Evolutionary conservation across 2,888 invertebrate species (phyloP).

Genomic region (Tipula helvola): DNA sequence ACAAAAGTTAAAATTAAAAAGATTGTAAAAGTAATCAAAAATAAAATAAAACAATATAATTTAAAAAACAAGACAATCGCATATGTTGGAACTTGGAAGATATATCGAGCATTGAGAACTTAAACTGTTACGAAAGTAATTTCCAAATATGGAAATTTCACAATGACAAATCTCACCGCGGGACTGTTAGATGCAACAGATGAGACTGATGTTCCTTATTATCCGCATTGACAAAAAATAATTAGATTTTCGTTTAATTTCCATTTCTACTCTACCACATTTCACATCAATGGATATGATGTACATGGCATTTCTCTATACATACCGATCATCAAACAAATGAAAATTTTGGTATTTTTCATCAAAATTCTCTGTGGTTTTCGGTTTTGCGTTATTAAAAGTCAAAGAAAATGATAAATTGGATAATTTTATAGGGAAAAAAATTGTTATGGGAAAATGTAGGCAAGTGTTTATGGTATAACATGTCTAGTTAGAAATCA

Average conservation of each 20-base stretch:
- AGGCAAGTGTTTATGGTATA: neutral
- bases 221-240: conserved; percentile 8
- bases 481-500: neutral
- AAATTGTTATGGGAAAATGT: neutral
- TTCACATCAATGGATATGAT: neutral
- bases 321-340: neutral
- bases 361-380: neutral
- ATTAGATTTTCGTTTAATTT: conserved; percentile 8
- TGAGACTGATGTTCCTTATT: too few relatives aligned
- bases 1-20: too few relatives aligned
- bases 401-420: neutral
- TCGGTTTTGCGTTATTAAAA: neutral
- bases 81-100: too few relatives aligned
- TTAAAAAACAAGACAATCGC: too few relatives aligned
- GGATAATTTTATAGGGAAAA: neutral
- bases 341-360: neutral
- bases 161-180: too few relatives aligned
- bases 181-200: too few relatives aligned
- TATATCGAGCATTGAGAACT: too few relatives aligned
- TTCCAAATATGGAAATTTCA: too few relatives aligned
- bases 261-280: neutral
- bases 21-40: too few relatives aligned
- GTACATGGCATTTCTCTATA: neutral
- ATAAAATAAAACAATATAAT: too few relatives aligned
- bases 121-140: too few relatives aligned